A percentile compares a stretch with the other conserved stretches of the same genome.
Evolutionary conservation across 2,888 invertebrate species (phyloP).

Genomic region (Drosophila ustulata): DNA sequence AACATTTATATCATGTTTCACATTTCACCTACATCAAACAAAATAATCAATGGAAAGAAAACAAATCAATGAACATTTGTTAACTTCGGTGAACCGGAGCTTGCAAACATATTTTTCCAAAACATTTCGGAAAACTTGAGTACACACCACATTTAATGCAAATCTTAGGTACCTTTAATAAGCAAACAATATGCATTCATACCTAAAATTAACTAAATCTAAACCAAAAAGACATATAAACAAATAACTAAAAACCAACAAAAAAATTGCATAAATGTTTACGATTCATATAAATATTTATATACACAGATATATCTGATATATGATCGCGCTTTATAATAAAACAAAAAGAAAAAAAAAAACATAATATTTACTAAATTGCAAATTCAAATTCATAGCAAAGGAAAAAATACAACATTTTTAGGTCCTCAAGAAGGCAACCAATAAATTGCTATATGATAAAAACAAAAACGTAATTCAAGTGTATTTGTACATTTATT

Average conservation of each 20-base stretch:
- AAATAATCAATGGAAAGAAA: constrained; percentile 21
- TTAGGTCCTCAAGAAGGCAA: constrained; percentile 26
- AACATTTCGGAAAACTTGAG: constrained; percentile 26
- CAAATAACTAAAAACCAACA: constrained; percentile 8
- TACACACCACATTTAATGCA: constrained; percentile 54
- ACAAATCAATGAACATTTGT: constrained; percentile 26
- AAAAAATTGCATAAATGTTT: constrained; percentile 57
- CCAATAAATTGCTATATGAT: constrained; percentile 38
- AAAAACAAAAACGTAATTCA: constrained; percentile 25
- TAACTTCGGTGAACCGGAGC: constrained; percentile 50
- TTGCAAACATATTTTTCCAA: constrained; percentile 31
- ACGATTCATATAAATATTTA: constrained; percentile 48
- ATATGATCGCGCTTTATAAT: constrained; percentile 57
- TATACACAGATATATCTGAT: constrained; percentile 36
- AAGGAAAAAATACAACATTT: constrained; percentile 32
- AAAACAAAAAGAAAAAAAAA: constrained; percentile 7
- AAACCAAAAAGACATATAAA: constrained; percentile 29
- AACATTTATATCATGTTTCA: constrained; percentile 73
- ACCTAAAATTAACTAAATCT: constrained; percentile 34
- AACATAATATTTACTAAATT: constrained; percentile 55
- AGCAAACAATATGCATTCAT: constrained; percentile 56
- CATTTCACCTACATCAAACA: constrained; percentile 57
- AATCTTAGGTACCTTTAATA: constrained; percentile 73
- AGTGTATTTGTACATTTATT: constrained; percentile 68
- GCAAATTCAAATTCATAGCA: constrained; percentile 36